phyloP scores from a whole-genome alignment of 2,888 invertebrate species.

The Pterostichus madidus region DNA sequence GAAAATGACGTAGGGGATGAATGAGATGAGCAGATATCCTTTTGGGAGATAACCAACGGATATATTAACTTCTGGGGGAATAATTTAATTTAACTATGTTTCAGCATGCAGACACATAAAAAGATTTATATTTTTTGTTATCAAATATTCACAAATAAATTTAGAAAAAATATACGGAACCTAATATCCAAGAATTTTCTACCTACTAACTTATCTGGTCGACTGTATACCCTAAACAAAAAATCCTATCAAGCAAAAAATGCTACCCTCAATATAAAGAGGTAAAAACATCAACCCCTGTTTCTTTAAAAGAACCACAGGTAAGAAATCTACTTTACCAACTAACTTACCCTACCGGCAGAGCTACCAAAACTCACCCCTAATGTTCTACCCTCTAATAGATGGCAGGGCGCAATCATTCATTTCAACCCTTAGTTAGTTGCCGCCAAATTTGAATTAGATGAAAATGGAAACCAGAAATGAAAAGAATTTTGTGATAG shows the following conservation, averaged over 20 bases:
- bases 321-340: slow-evolving; percentile 26
- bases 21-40: neutral
- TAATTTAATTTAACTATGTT: neutral
- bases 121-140: too few relatives aligned
- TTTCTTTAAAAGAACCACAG: neutral
- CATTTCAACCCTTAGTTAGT: slow-evolving; percentile 1
- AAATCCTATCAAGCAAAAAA: neutral
- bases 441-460: neutral
- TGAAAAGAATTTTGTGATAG: too few relatives aligned
- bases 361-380: neutral
- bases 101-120: too few relatives aligned
- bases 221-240: neutral
- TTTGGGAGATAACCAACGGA: slow-evolving; percentile 6
- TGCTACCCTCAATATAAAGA: neutral
- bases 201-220: neutral
- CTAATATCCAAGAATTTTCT: too few relatives aligned
- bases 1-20: neutral
- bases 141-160: too few relatives aligned
- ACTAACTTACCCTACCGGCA: neutral
- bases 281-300: neutral
- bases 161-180: too few relatives aligned
- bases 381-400: neutral
- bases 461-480: too few relatives aligned
- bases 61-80: neutral
- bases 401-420: neutral